Evolutionary conservation across 2,113 vertebrate species (phyloP), one percentile per base, ranked within the genome.

Genomic region (Phrynosoma platyrhinos): DNA sequence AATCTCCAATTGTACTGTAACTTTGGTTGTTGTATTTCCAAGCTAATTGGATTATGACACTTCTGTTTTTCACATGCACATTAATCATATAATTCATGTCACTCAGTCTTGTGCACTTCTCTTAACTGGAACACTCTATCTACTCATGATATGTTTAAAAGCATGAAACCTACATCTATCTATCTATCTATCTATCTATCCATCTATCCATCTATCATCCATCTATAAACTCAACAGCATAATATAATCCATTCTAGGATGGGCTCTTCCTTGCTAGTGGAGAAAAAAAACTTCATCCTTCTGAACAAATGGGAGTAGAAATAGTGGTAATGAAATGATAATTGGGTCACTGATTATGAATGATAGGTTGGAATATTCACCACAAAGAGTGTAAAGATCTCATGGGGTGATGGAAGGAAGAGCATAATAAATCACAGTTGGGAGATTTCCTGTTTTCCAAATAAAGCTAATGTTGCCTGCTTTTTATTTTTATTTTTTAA

Each of bases 401-500:
- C 21, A 14, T 1, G 6, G 12, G 18, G 62, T 40, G 7, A 21
- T n/a, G 6, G 77, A 66, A 55, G 25, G 10, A n/a, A 85, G 9
- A 47, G 9, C 8, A 18, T 62, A 36, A 62, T 6, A 83, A 83
- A 66, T n/a, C 14, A n/a, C 82, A 69, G n/a, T 27, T 52, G 82
- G 47, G 27, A 77, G 40, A 47, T 77, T 32, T 64, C 55, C 36
- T 64, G 20, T 5, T 78, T 78, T 78, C 16, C 58, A 42, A 77
- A 76, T 25, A 68, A 25, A 68, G 68, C 5, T 40, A 75, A 55
- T 89, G 90, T 93, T 88, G 47, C 74, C 14, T 90, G 55, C 84
- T 91, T 79, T 88, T 92, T 84, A 84, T 25, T 81, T 1, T 14
- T 40, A 72, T 40, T 82, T 75, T 74, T 47, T 76, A 90, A 23